These are phyloP conservation scores for Malurus cyaneus DNA, from an alignment of 2,113 vertebrate species.

Conservation along the genomic window DNA sequence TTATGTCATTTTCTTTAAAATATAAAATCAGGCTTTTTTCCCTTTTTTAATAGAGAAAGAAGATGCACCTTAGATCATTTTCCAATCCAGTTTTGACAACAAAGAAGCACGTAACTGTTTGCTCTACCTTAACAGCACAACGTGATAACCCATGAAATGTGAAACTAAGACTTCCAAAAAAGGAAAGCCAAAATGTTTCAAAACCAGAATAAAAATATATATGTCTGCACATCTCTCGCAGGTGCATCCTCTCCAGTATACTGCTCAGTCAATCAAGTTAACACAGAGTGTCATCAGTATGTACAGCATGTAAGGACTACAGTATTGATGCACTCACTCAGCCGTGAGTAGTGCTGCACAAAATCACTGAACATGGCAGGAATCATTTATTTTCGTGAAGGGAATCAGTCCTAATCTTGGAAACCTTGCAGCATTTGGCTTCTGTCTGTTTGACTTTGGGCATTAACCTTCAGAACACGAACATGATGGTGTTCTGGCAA, in stretches of 20 bases:
- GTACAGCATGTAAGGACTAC: slow-evolving; percentile 81
- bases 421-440: slow-evolving; percentile 82
- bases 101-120: slow-evolving; percentile 68
- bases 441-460: slow-evolving; percentile 82
- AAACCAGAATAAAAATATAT: slow-evolving; percentile 74
- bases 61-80: slow-evolving; percentile 64
- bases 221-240: slow-evolving; percentile 77
- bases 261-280: slow-evolving; percentile 84
- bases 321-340: slow-evolving; percentile 83
- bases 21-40: slow-evolving; percentile 47
- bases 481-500: slow-evolving; percentile 71
- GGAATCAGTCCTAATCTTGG: slow-evolving; percentile 83
- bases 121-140: slow-evolving; percentile 70
- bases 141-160: slow-evolving; percentile 64
- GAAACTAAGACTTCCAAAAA: slow-evolving; percentile 59
- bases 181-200: slow-evolving; percentile 71
- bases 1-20: slow-evolving; percentile 66
- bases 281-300: slow-evolving; percentile 84
- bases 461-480: slow-evolving; percentile 84
- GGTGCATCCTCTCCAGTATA: slow-evolving; percentile 76
- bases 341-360: slow-evolving; percentile 81
- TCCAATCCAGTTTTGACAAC: slow-evolving; percentile 68
- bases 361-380: slow-evolving; percentile 84
- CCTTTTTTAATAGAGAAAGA: slow-evolving; percentile 21
- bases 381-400: slow-evolving; percentile 84